Percentiles rank a stretch among this genome's conserved stretches.
phyloP scores from a whole-genome alignment of 2,113 vertebrate genomes.

The Mola mola region DNA sequence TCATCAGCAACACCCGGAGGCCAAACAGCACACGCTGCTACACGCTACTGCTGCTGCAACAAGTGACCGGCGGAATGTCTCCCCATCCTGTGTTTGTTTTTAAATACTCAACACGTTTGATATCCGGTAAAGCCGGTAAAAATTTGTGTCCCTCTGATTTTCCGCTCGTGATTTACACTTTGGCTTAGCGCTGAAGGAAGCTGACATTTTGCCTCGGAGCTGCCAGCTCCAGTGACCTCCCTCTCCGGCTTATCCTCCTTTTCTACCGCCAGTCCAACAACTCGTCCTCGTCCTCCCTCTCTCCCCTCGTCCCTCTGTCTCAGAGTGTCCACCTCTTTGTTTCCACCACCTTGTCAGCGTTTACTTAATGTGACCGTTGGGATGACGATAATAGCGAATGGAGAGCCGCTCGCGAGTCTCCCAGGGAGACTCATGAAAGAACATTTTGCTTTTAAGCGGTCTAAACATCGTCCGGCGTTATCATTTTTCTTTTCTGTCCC shows the following conservation, averaged over 20 bases:
- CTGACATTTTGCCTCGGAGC: conserved; percentile 36
- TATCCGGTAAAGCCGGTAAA: no score
- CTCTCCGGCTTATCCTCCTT: no score
- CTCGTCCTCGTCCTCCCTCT: neutral
- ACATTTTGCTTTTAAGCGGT: conserved; percentile 26
- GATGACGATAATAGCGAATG: conserved; percentile 31
- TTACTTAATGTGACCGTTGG: conserved; percentile 24
- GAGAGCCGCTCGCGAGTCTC: neutral
- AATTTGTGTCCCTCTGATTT: conserved; percentile 37
- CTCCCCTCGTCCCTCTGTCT: neutral
- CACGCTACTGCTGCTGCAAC: no score
- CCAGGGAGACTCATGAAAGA: conserved; percentile 17
- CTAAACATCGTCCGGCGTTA: neutral
- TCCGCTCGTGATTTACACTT: conserved; percentile 1
- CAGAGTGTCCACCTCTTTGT: conserved; percentile 7
- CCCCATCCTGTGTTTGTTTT: no score
- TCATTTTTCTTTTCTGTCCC: conserved; percentile 18
- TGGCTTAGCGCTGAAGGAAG: conserved; percentile 25
- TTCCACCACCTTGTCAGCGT: neutral
- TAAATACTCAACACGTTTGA: no score
- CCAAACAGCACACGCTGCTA: no score
- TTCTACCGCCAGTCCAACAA: no score
- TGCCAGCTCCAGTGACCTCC: no score
- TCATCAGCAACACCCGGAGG: no score
- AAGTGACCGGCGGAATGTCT: no score